A percentile compares a stretch with the other conserved stretches of the same genome.
These are phyloP conservation scores for Gnatocerus cornutus DNA, from an alignment of 2,888 invertebrate genomes.

Conservation along the genomic window DNA sequence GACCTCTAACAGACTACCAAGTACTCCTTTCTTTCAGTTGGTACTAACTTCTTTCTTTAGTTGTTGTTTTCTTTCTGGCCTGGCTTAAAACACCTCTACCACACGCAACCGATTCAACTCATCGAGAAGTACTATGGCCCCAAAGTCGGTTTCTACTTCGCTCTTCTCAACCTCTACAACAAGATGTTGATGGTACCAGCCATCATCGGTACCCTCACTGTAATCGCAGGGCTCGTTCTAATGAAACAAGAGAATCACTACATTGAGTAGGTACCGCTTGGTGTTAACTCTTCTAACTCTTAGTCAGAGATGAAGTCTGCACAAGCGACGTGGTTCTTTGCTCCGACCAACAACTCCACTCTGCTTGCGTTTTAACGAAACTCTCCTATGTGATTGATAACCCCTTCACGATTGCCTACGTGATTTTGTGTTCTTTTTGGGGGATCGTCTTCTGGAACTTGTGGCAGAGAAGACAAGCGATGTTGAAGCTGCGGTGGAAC, in stretches of 20 bases:
- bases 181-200: constrained; percentile 72
- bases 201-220: constrained; percentile 67
- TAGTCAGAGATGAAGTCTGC: constrained; percentile 18
- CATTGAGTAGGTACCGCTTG: constrained; percentile 23
- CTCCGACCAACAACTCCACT: constrained; percentile 15
- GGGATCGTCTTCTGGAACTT: constrained; percentile 29
- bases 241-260: not conserved
- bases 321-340: constrained; percentile 14
- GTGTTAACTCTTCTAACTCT: not conserved
- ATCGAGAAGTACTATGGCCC: constrained; percentile 75
- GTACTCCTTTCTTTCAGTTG: constrained; percentile 50
- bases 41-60: constrained; percentile 47
- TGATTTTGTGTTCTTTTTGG: constrained; percentile 26
- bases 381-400: constrained; percentile 25
- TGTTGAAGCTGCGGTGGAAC: constrained; percentile 26
- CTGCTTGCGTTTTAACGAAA: constrained; percentile 20
- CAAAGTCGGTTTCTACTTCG: constrained; percentile 75
- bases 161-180: constrained; percentile 74
- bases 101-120: constrained; percentile 76
- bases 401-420: constrained; percentile 20
- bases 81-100: constrained; percentile 65
- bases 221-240: not conserved
- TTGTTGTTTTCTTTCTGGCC: constrained; percentile 57
- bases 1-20: constrained; percentile 66
- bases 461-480: constrained; percentile 29